A percentile compares a stretch with the other conserved stretches of the same genome.
Evolutionary conservation across 2,797 vertebrate genomes (phyloP).

Genomic region (Spinus olivaceus): DNA sequence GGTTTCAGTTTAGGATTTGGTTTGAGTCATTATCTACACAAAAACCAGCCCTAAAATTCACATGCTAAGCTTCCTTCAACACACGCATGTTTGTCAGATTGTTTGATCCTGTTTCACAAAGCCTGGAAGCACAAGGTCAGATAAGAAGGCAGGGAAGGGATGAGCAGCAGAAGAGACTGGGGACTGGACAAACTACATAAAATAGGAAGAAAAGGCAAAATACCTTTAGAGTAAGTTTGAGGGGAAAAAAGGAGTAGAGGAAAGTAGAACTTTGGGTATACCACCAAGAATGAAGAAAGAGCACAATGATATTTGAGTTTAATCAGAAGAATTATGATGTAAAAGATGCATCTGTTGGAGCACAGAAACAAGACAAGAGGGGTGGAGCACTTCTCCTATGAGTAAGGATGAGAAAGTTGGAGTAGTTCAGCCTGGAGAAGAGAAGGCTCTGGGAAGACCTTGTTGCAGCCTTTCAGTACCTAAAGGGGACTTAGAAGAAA

Average conservation of each 20-base stretch:
- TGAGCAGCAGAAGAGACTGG: background rate
- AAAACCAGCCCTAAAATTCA: background rate
- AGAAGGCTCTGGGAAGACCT: background rate
- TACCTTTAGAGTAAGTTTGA: background rate
- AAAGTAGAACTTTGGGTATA: background rate
- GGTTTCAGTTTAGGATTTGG: background rate
- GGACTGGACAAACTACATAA: background rate
- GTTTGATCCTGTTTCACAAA: background rate
- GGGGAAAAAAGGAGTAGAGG: background rate
- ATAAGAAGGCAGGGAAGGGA: background rate
- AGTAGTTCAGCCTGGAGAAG: background rate
- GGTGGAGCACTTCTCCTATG: background rate
- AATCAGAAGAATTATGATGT: background rate
- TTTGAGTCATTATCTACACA: background rate
- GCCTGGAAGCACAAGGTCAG: background rate
- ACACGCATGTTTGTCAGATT: background rate
- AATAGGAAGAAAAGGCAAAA: background rate
- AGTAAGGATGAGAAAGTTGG: background rate
- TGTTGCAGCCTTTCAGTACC: background rate
- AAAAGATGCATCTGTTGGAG: background rate
- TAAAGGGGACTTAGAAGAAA: background rate
- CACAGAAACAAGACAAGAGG: background rate
- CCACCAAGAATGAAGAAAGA: background rate
- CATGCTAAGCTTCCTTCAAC: background rate
- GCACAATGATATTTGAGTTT: background rate